Conservation (phyloP, 2,797 vertebrate genomes). For the Loriculus beryllinus region DNA sequence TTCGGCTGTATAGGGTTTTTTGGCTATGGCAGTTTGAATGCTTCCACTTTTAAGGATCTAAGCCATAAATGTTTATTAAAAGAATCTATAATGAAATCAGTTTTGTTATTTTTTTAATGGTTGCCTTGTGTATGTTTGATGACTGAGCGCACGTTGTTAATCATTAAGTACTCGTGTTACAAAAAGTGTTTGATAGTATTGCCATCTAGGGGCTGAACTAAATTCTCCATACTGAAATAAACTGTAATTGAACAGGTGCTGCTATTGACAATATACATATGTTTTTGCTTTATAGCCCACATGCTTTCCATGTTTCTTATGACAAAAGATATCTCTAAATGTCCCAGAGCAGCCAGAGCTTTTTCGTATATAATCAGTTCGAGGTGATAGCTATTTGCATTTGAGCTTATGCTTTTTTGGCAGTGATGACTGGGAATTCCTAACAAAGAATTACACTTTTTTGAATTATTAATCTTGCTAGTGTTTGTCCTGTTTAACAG, state of each 20-base stretch:
- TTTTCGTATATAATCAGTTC: constrained; percentile 77
- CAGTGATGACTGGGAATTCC: constrained; percentile 70
- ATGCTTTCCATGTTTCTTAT: constrained; percentile 93
- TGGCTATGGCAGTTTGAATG: constrained; percentile 74
- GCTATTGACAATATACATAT: constrained; percentile 98
- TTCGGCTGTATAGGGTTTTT: constrained; percentile 14
- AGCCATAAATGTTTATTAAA: constrained; percentile 85
- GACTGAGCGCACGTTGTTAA: constrained; percentile 82
- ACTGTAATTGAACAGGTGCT: constrained; percentile 90
- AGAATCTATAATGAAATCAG: constrained; percentile 88
- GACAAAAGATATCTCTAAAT: constrained; percentile 86
- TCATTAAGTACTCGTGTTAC: constrained; percentile 84
- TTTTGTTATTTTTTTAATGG: constrained; percentile 87
- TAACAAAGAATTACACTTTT: constrained; percentile 80
- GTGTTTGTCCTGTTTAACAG: constrained; percentile 83
- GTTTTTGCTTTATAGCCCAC: constrained; percentile 96
- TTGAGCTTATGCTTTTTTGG: constrained; percentile 81
- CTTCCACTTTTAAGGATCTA: constrained; percentile 78
- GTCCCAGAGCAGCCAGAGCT: constrained; percentile 73
- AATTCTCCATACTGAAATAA: constrained; percentile 88
- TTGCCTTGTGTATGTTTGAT: constrained; percentile 80
- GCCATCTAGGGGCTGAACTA: constrained; percentile 97
- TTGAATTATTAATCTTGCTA: constrained; percentile 89
- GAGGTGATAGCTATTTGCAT: constrained; percentile 85
- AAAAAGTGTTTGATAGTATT: constrained; percentile 97